These are phyloP conservation scores for Eremophila alpestris DNA, from an alignment of 2,797 vertebrate species.

Conservation along the genomic window DNA sequence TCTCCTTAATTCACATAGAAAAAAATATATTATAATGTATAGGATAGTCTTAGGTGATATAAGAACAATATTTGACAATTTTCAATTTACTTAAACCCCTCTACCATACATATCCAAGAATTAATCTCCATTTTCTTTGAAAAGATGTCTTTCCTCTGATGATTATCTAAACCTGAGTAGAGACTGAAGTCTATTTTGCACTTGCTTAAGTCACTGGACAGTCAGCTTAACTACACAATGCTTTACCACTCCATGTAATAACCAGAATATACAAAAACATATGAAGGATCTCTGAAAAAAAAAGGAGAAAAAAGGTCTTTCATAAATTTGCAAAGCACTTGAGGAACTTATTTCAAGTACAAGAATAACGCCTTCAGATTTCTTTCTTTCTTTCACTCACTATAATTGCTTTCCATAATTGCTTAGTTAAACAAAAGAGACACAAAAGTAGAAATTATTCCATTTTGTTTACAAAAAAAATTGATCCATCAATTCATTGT, in stretches of 20 bases:
- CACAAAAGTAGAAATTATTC: background rate
- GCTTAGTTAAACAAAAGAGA: background rate
- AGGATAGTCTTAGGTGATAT: background rate
- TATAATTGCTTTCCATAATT: background rate
- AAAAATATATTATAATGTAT: background rate
- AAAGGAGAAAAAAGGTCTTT: background rate
- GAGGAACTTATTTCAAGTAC: background rate
- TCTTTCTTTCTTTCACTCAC: background rate
- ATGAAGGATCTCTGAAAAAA: background rate
- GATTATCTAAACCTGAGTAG: background rate
- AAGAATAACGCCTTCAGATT: background rate
- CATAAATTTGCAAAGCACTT: background rate
- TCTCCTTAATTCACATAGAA: background rate
- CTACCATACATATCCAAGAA: background rate
- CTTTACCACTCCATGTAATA: background rate
- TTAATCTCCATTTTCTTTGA: background rate
- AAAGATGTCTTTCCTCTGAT: background rate
- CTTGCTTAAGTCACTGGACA: background rate
- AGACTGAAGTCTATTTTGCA: background rate
- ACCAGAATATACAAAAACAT: background rate
- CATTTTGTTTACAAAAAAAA: background rate
- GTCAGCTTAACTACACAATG: background rate
- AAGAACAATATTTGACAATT: background rate
- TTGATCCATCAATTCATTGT: background rate
- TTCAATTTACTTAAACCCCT: background rate